phyloP scores from a whole-genome alignment of 2,888 invertebrate genomes.

The Drosophila mulleri region DNA sequence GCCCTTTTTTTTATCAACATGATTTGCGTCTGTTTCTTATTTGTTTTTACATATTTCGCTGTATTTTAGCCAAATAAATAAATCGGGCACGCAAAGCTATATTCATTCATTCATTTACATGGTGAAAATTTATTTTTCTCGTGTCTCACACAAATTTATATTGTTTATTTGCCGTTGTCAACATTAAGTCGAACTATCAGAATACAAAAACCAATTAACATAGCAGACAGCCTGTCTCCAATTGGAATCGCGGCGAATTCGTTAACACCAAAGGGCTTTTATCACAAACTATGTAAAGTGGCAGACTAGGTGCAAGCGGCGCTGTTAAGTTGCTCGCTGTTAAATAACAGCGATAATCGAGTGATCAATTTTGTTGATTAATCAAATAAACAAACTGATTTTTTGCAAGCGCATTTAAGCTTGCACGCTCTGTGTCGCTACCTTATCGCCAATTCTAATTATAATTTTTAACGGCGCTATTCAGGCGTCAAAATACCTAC shows the following conservation, averaged over 20 bases:
- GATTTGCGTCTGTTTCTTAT: slow-evolving; percentile 49
- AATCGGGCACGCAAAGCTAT: slow-evolving; percentile 13
- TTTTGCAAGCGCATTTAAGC: slow-evolving; percentile 6
- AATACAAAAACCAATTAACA: slow-evolving; percentile 29
- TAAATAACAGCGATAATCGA: slow-evolving; percentile 27
- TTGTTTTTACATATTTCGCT: slow-evolving; percentile 37
- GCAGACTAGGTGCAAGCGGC: slow-evolving; percentile 2
- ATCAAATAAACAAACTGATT: slow-evolving; percentile 19
- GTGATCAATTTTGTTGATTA: slow-evolving; percentile 10
- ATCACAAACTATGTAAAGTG: slow-evolving; percentile 38
- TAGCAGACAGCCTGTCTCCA: slow-evolving; percentile 68
- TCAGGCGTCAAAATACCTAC: slow-evolving; percentile 38
- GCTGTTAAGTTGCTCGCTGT: slow-evolving; percentile 1
- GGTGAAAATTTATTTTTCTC: slow-evolving; percentile 18
- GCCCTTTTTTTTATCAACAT: slow-evolving; percentile 53
- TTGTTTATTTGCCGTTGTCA: slow-evolving; percentile 41
- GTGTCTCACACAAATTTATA: slow-evolving; percentile 43
- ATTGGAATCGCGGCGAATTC: slow-evolving; percentile 21
- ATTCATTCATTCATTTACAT: slow-evolving; percentile 11
- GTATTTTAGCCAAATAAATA: slow-evolving; percentile 32
- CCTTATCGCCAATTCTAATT: slow-evolving; percentile 49
- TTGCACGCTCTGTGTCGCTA: slow-evolving; percentile 17
- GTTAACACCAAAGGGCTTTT: slow-evolving; percentile 50
- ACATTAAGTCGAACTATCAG: slow-evolving; percentile 25
- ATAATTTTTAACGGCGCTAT: slow-evolving; percentile 37